Base-by-base conservation (phyloP, 2,113 vertebrate species). In the Nycticebus coucang region DNA sequence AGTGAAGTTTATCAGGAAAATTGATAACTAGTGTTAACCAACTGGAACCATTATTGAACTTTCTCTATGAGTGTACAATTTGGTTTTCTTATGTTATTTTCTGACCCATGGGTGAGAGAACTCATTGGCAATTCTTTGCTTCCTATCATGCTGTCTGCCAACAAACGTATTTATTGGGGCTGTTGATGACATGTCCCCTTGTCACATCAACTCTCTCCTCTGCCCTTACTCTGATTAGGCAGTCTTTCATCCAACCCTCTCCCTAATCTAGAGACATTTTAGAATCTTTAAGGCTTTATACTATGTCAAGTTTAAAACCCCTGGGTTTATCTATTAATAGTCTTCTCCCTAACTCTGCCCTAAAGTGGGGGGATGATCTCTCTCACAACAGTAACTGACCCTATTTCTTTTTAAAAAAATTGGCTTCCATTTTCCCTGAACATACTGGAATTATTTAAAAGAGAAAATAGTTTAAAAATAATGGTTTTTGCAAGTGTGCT, bases 321-420 rank as follows among this genome's bases (percentile, higher is more conserved):
- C 12, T 59, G 72, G 9, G 64, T 92, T 94, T 77, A 53, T 78
- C 95, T 96, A 79, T 96, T 72, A 93, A 92, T 96, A 95, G n/a
- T 62, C n/a, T 88, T 87, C 55, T 86, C 74, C 53, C 59, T 85
- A 77, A 75, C 87, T 84, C 66, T 93, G 69, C 72, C 71, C 33
- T 81, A 45, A 95, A 84, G 81, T 53, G 18, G 35, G 91, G 37
- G 24, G 82, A 55, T 7, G 24, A 50, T 55, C 9, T 94, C 9
- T 94, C 45, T 85, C n/a, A 37, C 21, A 60, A 95, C 50, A 87
- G 21, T 59, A 79, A 89, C 62, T 50, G n/a, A 17, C 30, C 10
- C 17, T 5, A 82, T 89, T 77, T 62, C 92, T 86, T 78, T 80
- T 78, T 62, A 85, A 82, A 68, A 85, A 86, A 83, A 18, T 55